Evolutionary conservation across 1,140 invertebrate genomes (phyloP).

Genomic region (Halesus radiatus): DNA sequence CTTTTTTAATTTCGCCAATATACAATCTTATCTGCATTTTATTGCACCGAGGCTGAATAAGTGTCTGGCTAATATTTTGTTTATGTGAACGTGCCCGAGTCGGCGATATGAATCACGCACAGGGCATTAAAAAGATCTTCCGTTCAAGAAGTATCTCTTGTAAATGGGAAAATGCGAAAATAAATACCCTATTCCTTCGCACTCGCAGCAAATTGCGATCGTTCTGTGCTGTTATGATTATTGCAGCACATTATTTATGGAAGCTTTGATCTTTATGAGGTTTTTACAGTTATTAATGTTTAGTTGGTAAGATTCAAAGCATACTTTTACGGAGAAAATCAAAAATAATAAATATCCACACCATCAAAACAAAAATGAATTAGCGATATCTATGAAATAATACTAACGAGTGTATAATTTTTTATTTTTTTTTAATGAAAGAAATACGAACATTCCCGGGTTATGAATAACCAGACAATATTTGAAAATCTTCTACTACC

Average conservation of each 20-base stretch:
- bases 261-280: not conserved
- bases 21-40: slow-evolving; percentile 18
- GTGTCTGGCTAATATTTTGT: not conserved
- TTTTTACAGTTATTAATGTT: not conserved
- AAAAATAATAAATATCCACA: no score
- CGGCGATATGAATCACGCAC: not conserved
- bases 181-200: not conserved
- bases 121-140: slow-evolving; percentile 11
- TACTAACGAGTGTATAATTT: no score
- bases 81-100: not conserved
- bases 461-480: no score
- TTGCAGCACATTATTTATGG: not conserved
- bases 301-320: not conserved
- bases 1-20: not conserved
- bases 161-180: slow-evolving; percentile 9
- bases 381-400: no score
- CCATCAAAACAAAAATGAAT: no score
- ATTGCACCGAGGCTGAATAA: not conserved
- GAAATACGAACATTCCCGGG: no score
- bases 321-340: not conserved
- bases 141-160: slow-evolving; percentile 8
- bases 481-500: no score
- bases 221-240: slow-evolving; percentile 10
- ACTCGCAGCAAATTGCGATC: slow-evolving; percentile 9
- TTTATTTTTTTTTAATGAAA: no score